These are phyloP conservation scores for Agrilus mali DNA, from an alignment of 2,888 invertebrate species.

Conservation along the genomic window DNA sequence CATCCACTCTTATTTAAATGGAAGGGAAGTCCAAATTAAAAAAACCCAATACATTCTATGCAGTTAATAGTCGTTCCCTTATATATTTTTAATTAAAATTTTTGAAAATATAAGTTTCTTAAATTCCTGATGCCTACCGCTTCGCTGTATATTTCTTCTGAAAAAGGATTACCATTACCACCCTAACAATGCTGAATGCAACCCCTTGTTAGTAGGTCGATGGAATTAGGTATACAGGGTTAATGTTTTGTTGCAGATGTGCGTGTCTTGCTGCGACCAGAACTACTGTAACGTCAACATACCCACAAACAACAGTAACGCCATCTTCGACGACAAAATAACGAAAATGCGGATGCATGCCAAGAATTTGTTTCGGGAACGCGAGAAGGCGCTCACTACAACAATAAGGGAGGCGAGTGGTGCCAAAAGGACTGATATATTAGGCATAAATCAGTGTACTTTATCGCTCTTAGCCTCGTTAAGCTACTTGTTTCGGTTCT, in stretches of 20 bases:
- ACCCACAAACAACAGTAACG: constrained; percentile 45
- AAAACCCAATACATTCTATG: too few species aligned
- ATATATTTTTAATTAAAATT: too few species aligned
- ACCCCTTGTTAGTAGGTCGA: constrained; percentile 11
- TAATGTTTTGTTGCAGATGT: constrained; percentile 38
- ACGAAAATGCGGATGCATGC: constrained; percentile 34
- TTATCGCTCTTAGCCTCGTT: not conserved
- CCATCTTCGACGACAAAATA: constrained; percentile 38
- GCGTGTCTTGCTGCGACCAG: constrained; percentile 49
- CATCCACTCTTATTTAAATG: too few species aligned
- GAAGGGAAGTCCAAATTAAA: too few species aligned
- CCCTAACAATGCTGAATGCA: constrained; percentile 10
- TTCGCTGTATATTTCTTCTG: too few species aligned
- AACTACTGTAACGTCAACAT: constrained; percentile 49
- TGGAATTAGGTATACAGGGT: constrained; percentile 1
- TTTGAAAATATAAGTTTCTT: too few species aligned
- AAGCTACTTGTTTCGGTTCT: too few species aligned
- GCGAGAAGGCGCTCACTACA: constrained; percentile 33
- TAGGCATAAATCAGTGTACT: not conserved
- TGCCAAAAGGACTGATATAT: constrained; percentile 1
- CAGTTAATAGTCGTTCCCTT: too few species aligned
- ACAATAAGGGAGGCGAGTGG: constrained; percentile 25
- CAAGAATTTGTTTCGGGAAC: constrained; percentile 31
- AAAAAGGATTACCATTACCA: too few species aligned
- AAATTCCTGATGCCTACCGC: too few species aligned